Evolutionary conservation across 2,797 vertebrate genomes (phyloP), one percentile per base, ranked within the genome.

Genomic region (Sciaenops ocellatus): DNA sequence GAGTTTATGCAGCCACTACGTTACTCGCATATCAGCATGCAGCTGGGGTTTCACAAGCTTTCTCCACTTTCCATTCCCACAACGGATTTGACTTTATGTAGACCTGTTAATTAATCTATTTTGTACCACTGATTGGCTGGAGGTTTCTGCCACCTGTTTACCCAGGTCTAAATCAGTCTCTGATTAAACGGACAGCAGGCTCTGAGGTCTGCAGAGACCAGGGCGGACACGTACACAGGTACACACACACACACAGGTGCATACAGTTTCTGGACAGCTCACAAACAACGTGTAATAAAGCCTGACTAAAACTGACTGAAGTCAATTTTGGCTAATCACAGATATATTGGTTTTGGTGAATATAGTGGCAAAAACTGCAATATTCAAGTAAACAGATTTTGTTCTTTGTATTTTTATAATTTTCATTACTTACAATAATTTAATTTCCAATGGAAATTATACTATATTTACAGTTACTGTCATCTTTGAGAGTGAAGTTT

Each of bases 91-190:
- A 88, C 87, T 85, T 85, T 78, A 87, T 62, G 84, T 50, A 79
- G 82, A 86, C 81, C 75, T 77, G 79, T 81, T 94, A 92, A 94
- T 92, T 90, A 90, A 93, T 93, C 87, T 66, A 84, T 90, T 91
- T 90, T 93, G 91, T 91, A 79, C 48, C 83, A 34, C 85, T 94
- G 90, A 93, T 94, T 94, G 93, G 90, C 86, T 92, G 85, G 90
- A 91, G 92, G 83, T 89, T 92, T 90, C 85, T 73, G 83, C 92
- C 91, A 93, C 92, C 92, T 94, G 93, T 93, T 94, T 94, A 94
- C 84, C 69, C 85, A 87, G 85, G 83, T 88, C 85, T 87, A 87
- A 93, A 93, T 92, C 90, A 92, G 86, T 55, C 60, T 87, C 77
- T 92, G 88, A 93, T 92, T 94, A 89, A 92, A 84, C 2, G 47